These are phyloP conservation scores for Nyctalus aviator DNA, from an alignment of 2,797 vertebrate species.

Conservation along the genomic window DNA sequence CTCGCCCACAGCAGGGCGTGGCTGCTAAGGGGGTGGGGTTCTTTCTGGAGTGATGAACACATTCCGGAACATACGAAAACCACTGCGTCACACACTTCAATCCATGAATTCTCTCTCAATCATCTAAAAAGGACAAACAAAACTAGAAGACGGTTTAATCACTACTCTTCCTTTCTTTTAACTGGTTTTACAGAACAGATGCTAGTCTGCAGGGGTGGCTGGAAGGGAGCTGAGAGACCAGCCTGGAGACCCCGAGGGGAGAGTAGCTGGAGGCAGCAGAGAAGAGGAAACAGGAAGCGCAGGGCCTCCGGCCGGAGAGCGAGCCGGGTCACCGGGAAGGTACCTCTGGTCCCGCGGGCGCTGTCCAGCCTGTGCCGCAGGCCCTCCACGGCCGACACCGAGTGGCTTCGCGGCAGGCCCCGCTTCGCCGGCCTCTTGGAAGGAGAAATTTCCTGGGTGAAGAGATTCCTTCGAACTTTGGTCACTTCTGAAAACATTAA, in stretches of 20 bases:
- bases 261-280: neutral
- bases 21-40: neutral
- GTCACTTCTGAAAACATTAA: conserved; percentile 92
- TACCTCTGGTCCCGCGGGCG: conserved; percentile 83
- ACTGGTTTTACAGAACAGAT: neutral
- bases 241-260: neutral
- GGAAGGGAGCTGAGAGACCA: neutral
- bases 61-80: neutral
- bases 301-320: neutral
- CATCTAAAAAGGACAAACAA: neutral
- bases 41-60: neutral
- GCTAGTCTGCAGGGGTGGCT: neutral
- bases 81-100: neutral
- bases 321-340: too few species aligned
- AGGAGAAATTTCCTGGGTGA: conserved; percentile 92
- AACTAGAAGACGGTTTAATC: neutral
- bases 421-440: conserved; percentile 90
- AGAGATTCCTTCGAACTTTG: conserved; percentile 97
- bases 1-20: neutral
- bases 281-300: neutral
- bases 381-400: conserved; percentile 94
- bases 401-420: conserved; percentile 92
- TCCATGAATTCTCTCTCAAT: neutral
- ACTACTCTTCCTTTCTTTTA: neutral
- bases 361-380: conserved; percentile 86